A percentile compares a stretch with the other conserved stretches of the same genome.
Evolutionary conservation across 2,113 vertebrate species (phyloP).

Genomic region (Orientallactaga bullata): DNA sequence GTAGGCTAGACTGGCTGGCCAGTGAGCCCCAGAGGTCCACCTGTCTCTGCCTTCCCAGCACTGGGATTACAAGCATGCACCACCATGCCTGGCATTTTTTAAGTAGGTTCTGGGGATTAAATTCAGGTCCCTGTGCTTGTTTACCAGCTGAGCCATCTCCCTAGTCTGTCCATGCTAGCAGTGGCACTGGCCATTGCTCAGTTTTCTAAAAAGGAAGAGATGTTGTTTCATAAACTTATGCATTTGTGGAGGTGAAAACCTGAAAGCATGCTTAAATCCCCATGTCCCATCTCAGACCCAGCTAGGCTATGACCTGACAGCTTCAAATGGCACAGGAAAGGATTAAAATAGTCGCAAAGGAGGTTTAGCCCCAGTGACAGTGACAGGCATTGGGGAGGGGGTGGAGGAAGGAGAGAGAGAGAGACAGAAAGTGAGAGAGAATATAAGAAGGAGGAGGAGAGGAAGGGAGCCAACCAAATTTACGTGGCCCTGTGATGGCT

Average conservation of each 20-base stretch:
- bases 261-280: neutral
- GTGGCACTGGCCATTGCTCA: neutral
- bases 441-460: too few species aligned
- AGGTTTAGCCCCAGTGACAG: constrained; percentile 56
- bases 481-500: constrained; percentile 78
- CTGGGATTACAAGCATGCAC: too few species aligned
- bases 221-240: neutral
- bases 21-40: too few species aligned
- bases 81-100: too few species aligned
- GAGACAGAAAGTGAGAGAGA: too few species aligned
- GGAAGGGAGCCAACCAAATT: constrained; percentile 72
- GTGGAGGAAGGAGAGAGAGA: constrained; percentile 84
- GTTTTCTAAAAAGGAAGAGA: constrained; percentile 20
- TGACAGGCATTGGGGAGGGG: constrained; percentile 81
- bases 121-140: too few species aligned
- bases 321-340: constrained; percentile 91
- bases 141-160: too few species aligned
- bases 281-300: constrained; percentile 52
- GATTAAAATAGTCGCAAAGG: constrained; percentile 88
- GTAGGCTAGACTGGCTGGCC: too few species aligned
- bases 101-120: too few species aligned
- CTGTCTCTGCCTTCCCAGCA: too few species aligned
- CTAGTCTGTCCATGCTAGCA: neutral
- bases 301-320: constrained; percentile 80
- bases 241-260: constrained; percentile 51